These are phyloP conservation scores for Eristalis pertinax DNA, from an alignment of 2,888 invertebrate genomes.

Conservation along the genomic window DNA sequence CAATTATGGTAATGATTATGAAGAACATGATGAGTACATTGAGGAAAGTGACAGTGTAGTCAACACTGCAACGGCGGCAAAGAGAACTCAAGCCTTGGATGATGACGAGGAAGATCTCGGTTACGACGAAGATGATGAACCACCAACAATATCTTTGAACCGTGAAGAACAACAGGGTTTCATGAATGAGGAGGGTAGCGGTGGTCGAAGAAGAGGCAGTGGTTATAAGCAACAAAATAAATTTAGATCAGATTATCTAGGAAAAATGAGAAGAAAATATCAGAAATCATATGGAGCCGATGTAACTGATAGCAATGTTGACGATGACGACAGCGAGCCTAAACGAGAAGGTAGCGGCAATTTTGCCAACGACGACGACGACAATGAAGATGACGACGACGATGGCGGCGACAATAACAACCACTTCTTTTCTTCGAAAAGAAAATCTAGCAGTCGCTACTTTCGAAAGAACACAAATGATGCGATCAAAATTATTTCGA, in stretches of 20 bases:
- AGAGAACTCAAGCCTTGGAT: constrained; percentile 27
- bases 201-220: constrained; percentile 73
- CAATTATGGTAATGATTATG: constrained; percentile 73
- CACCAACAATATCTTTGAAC: constrained; percentile 75
- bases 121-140: constrained; percentile 80
- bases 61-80: constrained; percentile 32
- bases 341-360: constrained; percentile 76
- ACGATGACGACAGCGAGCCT: constrained; percentile 62
- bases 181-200: constrained; percentile 79
- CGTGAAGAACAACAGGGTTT: constrained; percentile 77
- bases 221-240: constrained; percentile 74
- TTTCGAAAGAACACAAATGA: constrained; percentile 81
- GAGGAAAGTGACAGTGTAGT: constrained; percentile 44
- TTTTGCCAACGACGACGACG: constrained; percentile 75
- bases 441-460: constrained; percentile 78
- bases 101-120: constrained; percentile 79
- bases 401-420: constrained; percentile 74
- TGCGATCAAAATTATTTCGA: constrained; percentile 82
- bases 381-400: constrained; percentile 73
- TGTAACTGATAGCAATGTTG: constrained; percentile 72
- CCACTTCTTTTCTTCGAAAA: constrained; percentile 78
- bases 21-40: constrained; percentile 64
- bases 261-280: constrained; percentile 75
- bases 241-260: constrained; percentile 77
- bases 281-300: constrained; percentile 74